Evolutionary conservation across 2,888 invertebrate species (phyloP), one percentile per base, ranked within the genome.

Genomic region (Lycocerus yunnanus): DNA sequence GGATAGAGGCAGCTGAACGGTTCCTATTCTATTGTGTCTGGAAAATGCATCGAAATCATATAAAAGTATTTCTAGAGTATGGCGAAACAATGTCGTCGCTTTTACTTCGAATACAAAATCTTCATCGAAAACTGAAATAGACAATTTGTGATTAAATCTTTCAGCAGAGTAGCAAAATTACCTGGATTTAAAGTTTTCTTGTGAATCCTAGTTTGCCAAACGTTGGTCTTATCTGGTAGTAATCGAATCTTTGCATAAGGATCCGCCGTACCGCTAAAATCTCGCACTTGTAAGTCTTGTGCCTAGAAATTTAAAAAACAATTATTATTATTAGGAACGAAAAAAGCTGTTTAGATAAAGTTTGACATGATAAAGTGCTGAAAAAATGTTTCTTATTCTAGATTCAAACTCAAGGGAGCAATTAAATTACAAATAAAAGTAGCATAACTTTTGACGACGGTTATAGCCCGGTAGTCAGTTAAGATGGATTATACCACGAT

Each of bases 21-120:
- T 90, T 8, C 93, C 93, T 72, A 93, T 90, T 81, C 90, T 91
- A 69, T 91, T 91, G 80, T 93, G 92, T 1, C 91, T 87, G 0
- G 90, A 89, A 83, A 90, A 91, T 3, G 92, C 91, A 83, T 92
- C 92, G 77, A 91, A 92, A 81, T 93, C 91, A 81, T 90, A 92
- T 0, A 93, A 82, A 5, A 92, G 84, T 68, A 93, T 87, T 84
- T 93, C 92, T 73, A 93, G 85, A 0, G 89, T 90, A 69, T 90
- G 87, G 58, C 89, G 88, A 8, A 87, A 86, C 69, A 92, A 84
- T 1, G 88, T 86, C 0, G 88, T 85, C 9, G 90, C 87, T n/a
- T 86, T 85, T 27, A 91, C 90, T 82, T 93, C 92, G 80, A 93
- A 93, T 4, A 91, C 90, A 79, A 93, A 92, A 80, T 92, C 91